Conservation (phyloP, 2,113 vertebrate genomes). For the Spea bombifrons region DNA sequence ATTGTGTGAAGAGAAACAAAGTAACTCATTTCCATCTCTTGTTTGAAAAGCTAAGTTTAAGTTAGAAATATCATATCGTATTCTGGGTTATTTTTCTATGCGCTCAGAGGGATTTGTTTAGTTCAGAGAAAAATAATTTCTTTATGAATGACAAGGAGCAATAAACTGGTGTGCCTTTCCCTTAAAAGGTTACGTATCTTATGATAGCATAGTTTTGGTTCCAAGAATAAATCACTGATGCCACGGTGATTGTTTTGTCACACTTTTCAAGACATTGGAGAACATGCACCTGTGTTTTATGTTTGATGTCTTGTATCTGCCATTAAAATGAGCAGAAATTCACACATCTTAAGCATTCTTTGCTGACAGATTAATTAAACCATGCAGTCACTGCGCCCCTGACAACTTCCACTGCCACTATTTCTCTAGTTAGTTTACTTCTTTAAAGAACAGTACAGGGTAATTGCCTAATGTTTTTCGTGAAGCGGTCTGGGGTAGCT, state of each 20-base stretch:
- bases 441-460: no score
- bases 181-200: constrained; percentile 9
- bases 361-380: no score
- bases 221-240: constrained; percentile 11
- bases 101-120: background rate
- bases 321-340: background rate
- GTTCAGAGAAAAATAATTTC: constrained; percentile 17
- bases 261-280: background rate
- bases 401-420: no score
- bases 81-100: background rate
- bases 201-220: background rate
- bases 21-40: constrained; percentile 1
- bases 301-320: background rate
- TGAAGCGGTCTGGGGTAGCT: no score
- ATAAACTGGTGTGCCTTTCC: constrained; percentile 1
- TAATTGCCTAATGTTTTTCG: no score
- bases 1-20: constrained; percentile 1
- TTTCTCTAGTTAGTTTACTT: no score
- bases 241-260: constrained; percentile 1
- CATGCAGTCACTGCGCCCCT: no score
- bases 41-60: constrained; percentile 3
- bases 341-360: no score
- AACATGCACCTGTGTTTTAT: background rate
- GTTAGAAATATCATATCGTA: background rate
- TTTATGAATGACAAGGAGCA: background rate